phyloP scores from a whole-genome alignment of 2,888 invertebrate genomes.

The Sialis fuliginosa region DNA sequence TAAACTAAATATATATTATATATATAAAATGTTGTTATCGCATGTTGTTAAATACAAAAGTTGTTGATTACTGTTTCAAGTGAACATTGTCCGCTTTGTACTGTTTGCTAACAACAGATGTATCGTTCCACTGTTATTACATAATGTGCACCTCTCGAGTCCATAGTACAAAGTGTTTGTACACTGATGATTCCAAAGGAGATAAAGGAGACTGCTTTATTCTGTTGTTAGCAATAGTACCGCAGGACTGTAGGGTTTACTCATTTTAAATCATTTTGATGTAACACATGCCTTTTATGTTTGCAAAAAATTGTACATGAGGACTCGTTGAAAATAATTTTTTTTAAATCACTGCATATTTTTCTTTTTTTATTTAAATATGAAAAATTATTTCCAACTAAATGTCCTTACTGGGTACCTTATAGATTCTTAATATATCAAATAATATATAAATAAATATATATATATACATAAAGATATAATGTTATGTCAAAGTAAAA shows the following conservation, averaged over 20 bases:
- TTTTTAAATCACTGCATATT: neutral
- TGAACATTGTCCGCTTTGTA: neutral
- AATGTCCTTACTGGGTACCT: constrained; percentile 3
- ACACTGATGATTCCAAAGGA: too few relatives aligned
- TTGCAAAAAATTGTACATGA: neutral
- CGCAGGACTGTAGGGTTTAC: too few relatives aligned
- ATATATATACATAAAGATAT: constrained; percentile 2
- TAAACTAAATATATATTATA: constrained; percentile 13
- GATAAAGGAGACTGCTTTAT: too few relatives aligned
- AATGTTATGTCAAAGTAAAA: constrained; percentile 10
- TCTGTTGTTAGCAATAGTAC: too few relatives aligned
- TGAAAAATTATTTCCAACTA: too few relatives aligned
- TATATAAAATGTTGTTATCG: constrained; percentile 26
- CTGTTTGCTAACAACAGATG: too few relatives aligned
- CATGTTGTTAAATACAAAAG: constrained; percentile 23
- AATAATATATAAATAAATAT: constrained; percentile 1
- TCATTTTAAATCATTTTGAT: neutral
- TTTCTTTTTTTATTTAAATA: too few relatives aligned
- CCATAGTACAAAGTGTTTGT: too few relatives aligned
- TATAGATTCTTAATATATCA: constrained; percentile 2
- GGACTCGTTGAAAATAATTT: neutral
- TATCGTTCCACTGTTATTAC: too few relatives aligned
- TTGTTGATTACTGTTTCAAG: constrained; percentile 4
- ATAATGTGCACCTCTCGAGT: too few relatives aligned
- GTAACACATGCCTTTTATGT: constrained; percentile 3